Base-by-base conservation (phyloP, 2,797 vertebrate genomes). In the Neostethus bicornis region DNA sequence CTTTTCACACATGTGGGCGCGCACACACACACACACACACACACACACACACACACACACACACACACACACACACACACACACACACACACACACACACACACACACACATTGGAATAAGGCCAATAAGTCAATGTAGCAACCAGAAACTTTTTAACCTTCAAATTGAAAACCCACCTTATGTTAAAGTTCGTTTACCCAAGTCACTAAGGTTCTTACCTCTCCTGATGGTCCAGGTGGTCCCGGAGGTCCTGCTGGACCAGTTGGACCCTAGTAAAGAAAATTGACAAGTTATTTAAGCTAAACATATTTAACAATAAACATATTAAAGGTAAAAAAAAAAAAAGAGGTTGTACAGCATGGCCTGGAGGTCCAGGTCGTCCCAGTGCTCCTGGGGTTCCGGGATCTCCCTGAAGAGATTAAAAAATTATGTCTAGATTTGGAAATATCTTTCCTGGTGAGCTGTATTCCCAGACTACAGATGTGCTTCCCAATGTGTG, bases 301-400 rank as follows among this genome's bases (percentile, higher is more conserved):
- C 43, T 24, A 35, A 39, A 51, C 14, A 56, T 24, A 52, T 11
- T 41, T 20, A 42, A 20, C 46, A 19, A 31, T 2, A 59, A 41
- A 48, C 2, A 23, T 2, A 51, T 7, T 4, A 41, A 3, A 26
- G 11, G 60, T 14, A 12, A 28, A 56, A n/a, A 31, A 66, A 67
- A 51, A 21, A 4, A 26, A 21, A n/a, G 29, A 45, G 26, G 47
- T 92, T 94, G 93, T 81, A 96, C 96, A 3, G 89, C 0, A 20
- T 94, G 93, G 7, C 95, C 96, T 0, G 94, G 74, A n/a, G 94
- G 88, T 63, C 96, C 96, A 9, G 93, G 93, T 59, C 93, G 86
- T 61, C 96, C 96, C 70, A 90, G 92, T 63, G 91, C 79, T 77
- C 96, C 96, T 77, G 94, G 91, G 28, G 89, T 87, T 34, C 96